Base-by-base conservation (phyloP, 37 sponge, comb jelly and placozoan species). In the Haliclona indistincta region DNA sequence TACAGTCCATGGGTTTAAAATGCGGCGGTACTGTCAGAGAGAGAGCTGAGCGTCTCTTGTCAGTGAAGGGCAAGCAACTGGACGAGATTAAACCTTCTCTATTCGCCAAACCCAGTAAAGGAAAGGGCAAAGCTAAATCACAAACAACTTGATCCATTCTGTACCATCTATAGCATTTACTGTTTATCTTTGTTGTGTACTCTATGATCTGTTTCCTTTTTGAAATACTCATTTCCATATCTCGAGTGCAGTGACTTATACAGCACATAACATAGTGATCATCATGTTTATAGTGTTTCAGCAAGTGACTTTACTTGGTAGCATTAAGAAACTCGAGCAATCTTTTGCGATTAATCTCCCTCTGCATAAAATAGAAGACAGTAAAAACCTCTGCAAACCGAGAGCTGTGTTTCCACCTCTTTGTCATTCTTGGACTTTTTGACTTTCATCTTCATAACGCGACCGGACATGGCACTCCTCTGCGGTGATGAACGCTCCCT, bases 11-110 rank as follows among this genome's bases (percentile, higher is more conserved):
- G 56, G 97, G 97, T 5, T 81, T 97, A 43, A 97, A 97, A 75
- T 93, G 97, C 84, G 97, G 97, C 30, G 97, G 97, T 30, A 93
- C 97, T 3, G 78, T 85, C 20, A 56, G 56, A 11, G 78, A 89
- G 68, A 68, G 89, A 63, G 94, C 91, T 15, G 70, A 69, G n/a
- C 70, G 97, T 41, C 83, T 97, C 17, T 93, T 84, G 68, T 82
- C 86, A 6, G 77, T 77, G 1, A 90, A 87, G 53, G 86, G 85
- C 7, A 81, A 80, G 32, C 22, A 70, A 29, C 60, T 44, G 32
- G 83, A 90, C 11, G 71, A 89, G 29, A 67, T 93, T 33, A 67
- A 76, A 20, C 70, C 91, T n/a, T 67, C 68, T 25, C 71, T 93
- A 20, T 85, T 93, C 68, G 91, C 90, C 41, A 81, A 81, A 54